A percentile compares a stretch with the other conserved stretches of the same genome.
phyloP scores from a whole-genome alignment of 2,113 vertebrate genomes.

The Enhydra lutris region DNA sequence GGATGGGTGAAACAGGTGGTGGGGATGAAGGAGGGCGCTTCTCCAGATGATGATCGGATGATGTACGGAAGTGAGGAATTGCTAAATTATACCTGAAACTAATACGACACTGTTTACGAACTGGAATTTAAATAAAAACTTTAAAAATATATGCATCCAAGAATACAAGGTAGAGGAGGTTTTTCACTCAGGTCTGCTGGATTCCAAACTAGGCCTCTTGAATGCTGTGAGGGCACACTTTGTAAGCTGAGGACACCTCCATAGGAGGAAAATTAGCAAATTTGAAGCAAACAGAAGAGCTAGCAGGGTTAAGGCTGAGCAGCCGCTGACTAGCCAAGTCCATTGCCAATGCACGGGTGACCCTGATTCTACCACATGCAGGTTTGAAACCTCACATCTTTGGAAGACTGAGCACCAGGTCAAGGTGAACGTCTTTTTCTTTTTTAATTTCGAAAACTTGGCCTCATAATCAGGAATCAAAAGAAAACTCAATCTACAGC shows the following conservation, averaged over 20 bases:
- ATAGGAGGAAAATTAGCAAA: background rate
- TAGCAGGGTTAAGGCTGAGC: fast-evolving
- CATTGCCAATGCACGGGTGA: background rate
- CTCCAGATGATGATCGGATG: background rate
- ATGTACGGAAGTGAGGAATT: background rate
- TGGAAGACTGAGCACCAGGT: background rate
- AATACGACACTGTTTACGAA: background rate
- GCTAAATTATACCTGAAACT: background rate
- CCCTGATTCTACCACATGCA: background rate
- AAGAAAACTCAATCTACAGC: background rate
- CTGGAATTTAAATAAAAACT: background rate
- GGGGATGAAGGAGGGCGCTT: background rate
- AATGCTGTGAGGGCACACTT: background rate
- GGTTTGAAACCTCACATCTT: background rate
- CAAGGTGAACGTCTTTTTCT: background rate
- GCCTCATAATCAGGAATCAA: background rate
- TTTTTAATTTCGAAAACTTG: background rate
- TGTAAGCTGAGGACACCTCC: background rate
- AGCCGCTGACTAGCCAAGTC: background rate
- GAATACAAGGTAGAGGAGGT: background rate
- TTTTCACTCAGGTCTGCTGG: background rate
- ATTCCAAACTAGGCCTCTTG: background rate
- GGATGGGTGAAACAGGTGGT: background rate
- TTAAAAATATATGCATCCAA: background rate
- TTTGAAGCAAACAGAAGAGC: background rate